Conservation (phyloP, 2,888 invertebrate species). For the Trisateles emortualis region DNA sequence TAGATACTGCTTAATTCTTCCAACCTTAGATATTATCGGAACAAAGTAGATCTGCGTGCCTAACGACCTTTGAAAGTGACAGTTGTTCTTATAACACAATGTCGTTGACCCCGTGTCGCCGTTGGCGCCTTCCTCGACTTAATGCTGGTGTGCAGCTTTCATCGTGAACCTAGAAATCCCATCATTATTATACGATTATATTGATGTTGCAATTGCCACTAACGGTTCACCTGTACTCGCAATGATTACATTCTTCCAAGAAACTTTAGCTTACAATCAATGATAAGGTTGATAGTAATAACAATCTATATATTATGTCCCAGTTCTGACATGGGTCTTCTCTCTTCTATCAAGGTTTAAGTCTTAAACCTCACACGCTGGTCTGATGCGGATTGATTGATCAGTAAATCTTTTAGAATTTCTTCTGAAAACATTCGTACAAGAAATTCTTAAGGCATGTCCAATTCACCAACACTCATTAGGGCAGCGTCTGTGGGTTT, state of each 20-base stretch:
- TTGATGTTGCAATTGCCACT: slow-evolving; percentile 55
- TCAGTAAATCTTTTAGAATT: too few relatives aligned
- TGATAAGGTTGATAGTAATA: too few relatives aligned
- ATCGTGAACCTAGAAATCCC: slow-evolving; percentile 67
- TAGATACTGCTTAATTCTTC: background rate
- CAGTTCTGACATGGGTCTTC: too few relatives aligned
- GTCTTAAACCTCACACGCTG: too few relatives aligned
- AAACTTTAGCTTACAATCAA: too few relatives aligned
- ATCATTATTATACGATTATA: slow-evolving; percentile 64
- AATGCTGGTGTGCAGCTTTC: slow-evolving; percentile 66
- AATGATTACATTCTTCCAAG: slow-evolving; percentile 46
- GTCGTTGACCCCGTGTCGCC: slow-evolving; percentile 72
- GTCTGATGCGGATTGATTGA: background rate
- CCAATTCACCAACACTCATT: too few relatives aligned
- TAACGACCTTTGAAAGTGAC: slow-evolving; percentile 84
- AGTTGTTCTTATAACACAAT: slow-evolving; percentile 71
- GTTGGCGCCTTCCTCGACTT: slow-evolving; percentile 62
- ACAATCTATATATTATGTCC: too few relatives aligned
- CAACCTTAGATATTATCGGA: slow-evolving; percentile 3
- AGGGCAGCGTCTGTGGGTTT: too few relatives aligned
- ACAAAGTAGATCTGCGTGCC: slow-evolving; percentile 56
- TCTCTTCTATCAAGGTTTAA: too few relatives aligned
- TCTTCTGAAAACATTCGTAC: too few relatives aligned
- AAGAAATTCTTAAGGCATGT: too few relatives aligned
- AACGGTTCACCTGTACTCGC: slow-evolving; percentile 48